These are phyloP conservation scores for Metalampra italica DNA, from an alignment of 2,888 invertebrate species.

Conservation along the genomic window DNA sequence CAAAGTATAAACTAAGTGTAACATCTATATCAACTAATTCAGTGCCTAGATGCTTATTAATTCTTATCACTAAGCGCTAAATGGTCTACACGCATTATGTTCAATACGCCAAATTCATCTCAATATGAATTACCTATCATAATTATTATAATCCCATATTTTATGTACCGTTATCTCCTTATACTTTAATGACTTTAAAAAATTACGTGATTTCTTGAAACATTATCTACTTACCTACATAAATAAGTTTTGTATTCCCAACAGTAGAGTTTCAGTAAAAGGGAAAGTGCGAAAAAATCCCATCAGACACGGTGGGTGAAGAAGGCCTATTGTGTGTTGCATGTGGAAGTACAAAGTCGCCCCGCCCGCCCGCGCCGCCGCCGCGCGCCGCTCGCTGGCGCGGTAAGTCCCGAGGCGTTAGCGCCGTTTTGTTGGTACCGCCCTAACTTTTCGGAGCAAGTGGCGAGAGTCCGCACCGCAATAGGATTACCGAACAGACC, in stretches of 20 bases:
- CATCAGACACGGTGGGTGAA: constrained; percentile 9
- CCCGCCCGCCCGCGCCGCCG: neutral
- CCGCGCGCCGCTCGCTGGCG: constrained; percentile 14
- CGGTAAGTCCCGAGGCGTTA: constrained; percentile 41
- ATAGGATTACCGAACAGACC: constrained; percentile 65
- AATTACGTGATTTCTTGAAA: too few relatives aligned
- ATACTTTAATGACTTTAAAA: too few relatives aligned
- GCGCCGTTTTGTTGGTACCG: constrained; percentile 42
- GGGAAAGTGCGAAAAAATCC: constrained; percentile 7
- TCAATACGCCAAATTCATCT: too few relatives aligned
- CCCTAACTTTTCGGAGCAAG: constrained; percentile 57
- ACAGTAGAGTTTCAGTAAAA: constrained; percentile 4
- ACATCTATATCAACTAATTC: too few relatives aligned
- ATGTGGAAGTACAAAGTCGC: constrained; percentile 19
- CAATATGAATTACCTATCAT: too few relatives aligned
- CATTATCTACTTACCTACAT: too few relatives aligned
- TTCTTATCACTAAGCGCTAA: too few relatives aligned
- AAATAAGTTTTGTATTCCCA: constrained; percentile 2
- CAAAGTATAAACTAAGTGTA: too few relatives aligned
- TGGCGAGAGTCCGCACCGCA: constrained; percentile 54
- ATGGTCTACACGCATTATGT: too few relatives aligned
- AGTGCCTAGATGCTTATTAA: too few relatives aligned
- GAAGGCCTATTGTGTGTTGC: constrained; percentile 5
- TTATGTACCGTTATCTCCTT: too few relatives aligned
- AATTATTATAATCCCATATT: too few relatives aligned